Evolutionary conservation across 2,113 vertebrate genomes (phyloP), one percentile per base, ranked within the genome.

Genomic region (Ceyx melanurus): DNA sequence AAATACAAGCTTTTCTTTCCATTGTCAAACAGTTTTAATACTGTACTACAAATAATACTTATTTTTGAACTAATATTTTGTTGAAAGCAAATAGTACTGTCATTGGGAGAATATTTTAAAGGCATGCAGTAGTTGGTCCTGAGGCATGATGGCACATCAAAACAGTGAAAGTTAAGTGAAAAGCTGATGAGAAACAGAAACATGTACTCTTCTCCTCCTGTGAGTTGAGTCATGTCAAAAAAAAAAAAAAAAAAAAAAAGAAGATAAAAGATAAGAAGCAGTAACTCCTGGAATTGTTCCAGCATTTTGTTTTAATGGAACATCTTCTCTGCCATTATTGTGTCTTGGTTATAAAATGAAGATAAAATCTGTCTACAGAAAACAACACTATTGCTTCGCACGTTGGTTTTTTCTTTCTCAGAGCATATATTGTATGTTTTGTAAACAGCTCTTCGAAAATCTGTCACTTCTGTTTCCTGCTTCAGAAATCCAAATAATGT

Each of bases 351-450:
- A 60, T 42, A 75, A 85, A 43, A 5, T 17, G 35, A 67, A 68
- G 20, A 78, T 15, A 71, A 73, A 54, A 72, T 28, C 22, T 42
- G 8, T 58, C 18, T 56, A n/a, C 8, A 29, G 18, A 70, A 48
- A 31, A 42, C 6, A 4, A 22, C 6, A 31, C 10, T 42, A 35
- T 19, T 61, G 16, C 19, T 70, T 19, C 73, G 28, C 0, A 0
- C 21, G 72, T 15, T 50, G 11, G 23, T 31, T 72, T 35, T 57
- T 53, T 43, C 19, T 29, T 67, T 73, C 74, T 77, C 16, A 89
- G 12, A 77, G 18, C 5, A 56, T 4, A 22, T 42, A 21, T 21
- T 33, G 46, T 37, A 73, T n/a, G 14, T 5, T 73, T 10, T 45
- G 19, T 40, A 33, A 61, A 85, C 14, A 83, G 8, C 10, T 50